Base-by-base conservation (phyloP, 1,140 invertebrate genomes). In the Medauroidea extradentata region DNA sequence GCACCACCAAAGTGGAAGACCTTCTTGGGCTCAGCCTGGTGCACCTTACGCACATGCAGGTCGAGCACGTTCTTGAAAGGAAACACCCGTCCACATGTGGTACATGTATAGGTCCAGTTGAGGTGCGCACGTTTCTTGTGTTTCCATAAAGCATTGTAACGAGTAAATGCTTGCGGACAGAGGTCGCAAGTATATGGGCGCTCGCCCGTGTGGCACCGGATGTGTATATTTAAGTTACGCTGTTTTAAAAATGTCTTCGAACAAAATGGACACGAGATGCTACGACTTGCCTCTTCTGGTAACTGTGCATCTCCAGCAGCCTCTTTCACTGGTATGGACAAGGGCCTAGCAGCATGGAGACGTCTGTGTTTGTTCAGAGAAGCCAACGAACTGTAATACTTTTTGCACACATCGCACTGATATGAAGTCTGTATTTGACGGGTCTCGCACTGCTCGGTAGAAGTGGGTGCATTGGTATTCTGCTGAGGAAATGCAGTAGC, bases 311-410 rank as follows among this genome's bases (percentile, higher is more conserved):
- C 16, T 0, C 8, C 41, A 2, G 7, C 16, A 2, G 23, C 23
- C 8, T 25, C 27, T 19, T 34, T 51, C 41, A 38, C 44, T 8
- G 44, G 42, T 13, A 16, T 46, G 27, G 53, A 1, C 23, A 55
- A 27, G 18, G 39, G 21, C 39, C 39, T 55, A n/a, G 25, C 24
- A 16, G 41, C 44, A 43, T 55, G 53, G 1, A 55, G 23, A 19
- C 41, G 16, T 16, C 44, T 55, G 38, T 55, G 53, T 27, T 42
- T 42, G 41, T 27, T 55, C 39, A 55, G 23, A n/a, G 38, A 44
- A 19, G 38, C n/a, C 2, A 34, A 18, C 18, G 41, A 55, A 55
- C 53, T 55, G 25, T 41, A 55, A 43, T 27, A 19, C 29, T 55
- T 55, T 24, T 43, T 25, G 41, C 53, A 55, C 9, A 55, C 53